Percentiles rank a stretch among this genome's conserved stretches.
Conservation (phyloP, 1,140 invertebrate genomes). For the Drosophila fuyamai region DNA sequence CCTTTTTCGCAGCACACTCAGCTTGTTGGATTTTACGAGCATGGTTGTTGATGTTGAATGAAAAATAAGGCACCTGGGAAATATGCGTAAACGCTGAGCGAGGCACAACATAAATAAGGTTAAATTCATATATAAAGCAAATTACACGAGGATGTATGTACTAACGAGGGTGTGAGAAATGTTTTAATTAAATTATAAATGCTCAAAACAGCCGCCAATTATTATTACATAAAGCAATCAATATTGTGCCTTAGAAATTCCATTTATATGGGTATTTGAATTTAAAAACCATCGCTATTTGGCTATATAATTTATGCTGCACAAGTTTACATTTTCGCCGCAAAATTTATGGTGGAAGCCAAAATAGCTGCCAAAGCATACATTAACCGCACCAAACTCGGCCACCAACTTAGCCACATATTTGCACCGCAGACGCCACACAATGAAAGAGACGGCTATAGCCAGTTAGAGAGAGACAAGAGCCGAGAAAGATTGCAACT, state of each 20-base stretch:
- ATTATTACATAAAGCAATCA: background rate
- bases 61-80: constrained; percentile 53
- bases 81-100: constrained; percentile 47
- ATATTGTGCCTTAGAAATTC: background rate
- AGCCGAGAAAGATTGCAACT: constrained; percentile 16
- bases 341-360: constrained; percentile 35
- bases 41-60: constrained; percentile 15
- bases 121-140: constrained; percentile 25
- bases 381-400: constrained; percentile 41
- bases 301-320: constrained; percentile 14
- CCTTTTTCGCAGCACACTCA: constrained; percentile 14
- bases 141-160: constrained; percentile 18
- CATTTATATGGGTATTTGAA: constrained; percentile 1
- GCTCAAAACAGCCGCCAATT: background rate
- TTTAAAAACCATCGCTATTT: background rate
- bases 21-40: constrained; percentile 31
- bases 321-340: constrained; percentile 17
- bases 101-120: constrained; percentile 31
- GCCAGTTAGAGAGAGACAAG: constrained; percentile 13
- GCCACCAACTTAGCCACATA: constrained; percentile 44
- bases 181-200: constrained; percentile 47
- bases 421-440: constrained; percentile 18
- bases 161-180: background rate
- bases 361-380: constrained; percentile 47
- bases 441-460: constrained; percentile 21